Evolutionary conservation across 2,113 vertebrate species (phyloP), one percentile per base, ranked within the genome.

Genomic region (Phylloscopus trochiloides): DNA sequence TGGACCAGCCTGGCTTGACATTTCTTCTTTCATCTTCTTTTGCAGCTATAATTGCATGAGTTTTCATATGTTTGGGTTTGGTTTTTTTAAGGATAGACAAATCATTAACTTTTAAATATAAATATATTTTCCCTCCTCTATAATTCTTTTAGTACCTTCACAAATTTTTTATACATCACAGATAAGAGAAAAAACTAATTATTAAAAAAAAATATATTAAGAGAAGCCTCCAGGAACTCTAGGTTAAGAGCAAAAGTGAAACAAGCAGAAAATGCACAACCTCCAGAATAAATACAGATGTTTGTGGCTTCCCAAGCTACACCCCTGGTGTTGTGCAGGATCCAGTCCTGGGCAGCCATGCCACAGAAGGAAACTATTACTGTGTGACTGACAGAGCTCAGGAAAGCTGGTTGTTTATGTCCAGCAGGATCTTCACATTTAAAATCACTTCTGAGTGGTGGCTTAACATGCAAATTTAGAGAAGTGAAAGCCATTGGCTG

Each of bases 241-340:
- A n/a, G 29, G 5, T 86, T 79, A 43, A n/a, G 47, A 86, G 26
- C 20, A 83, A 34, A 88, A 88, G 26, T 14, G 52, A 75, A 71
- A 65, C 0, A 15, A 80, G 10, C n/a, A 75, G 54, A 51, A 78
- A 55, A 55, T 40, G 28, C 13, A 4, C 17, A 57, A 8, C 14
- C 29, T 48, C 31, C 31, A 21, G 40, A 18, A 26, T 14, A 17
- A 87, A 38, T 13, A 8, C 8, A n/a, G 12, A 52, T 63, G 17
- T 21, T 10, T 0, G 12, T 65, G 43, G 16, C 32, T 74, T 66
- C 62, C 29, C 40, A 43, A 47, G 34, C 16, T 10, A 0, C 0
- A 0, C 21, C 21, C 40, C 38, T 3, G 0, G 29, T 47, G 38
- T 2, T 77, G 2, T 10, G 31, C 40, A 52, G 48, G 47, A n/a